Percentiles rank a stretch among this genome's conserved stretches.
Evolutionary conservation across 2,113 vertebrate species (phyloP).

Genomic region (Amazona vittata): DNA sequence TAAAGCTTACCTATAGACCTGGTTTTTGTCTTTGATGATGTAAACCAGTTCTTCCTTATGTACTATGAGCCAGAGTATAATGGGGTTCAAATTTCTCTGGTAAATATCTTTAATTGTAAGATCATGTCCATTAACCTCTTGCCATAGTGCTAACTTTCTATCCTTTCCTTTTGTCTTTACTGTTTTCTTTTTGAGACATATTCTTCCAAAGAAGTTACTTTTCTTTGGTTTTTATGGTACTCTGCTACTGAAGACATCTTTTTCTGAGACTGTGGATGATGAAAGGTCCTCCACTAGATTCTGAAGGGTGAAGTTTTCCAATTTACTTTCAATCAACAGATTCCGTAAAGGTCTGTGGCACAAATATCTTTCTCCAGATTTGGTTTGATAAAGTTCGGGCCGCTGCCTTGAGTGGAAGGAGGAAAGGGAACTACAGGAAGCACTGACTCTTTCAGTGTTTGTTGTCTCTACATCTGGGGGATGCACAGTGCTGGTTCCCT

Average conservation of each 20-base stretch:
- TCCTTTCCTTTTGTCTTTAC: slow-evolving; percentile 48
- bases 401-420: background rate
- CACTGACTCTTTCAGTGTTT: background rate
- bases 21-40: slow-evolving; percentile 84
- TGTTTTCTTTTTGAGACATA: slow-evolving; percentile 4
- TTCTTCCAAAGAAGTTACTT: background rate
- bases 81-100: slow-evolving; percentile 79
- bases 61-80: slow-evolving; percentile 73
- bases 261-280: background rate
- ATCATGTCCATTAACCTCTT: slow-evolving; percentile 74
- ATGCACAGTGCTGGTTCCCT: background rate
- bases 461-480: background rate
- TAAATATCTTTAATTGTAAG: slow-evolving; percentile 83
- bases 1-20: slow-evolving; percentile 87
- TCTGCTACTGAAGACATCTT: background rate
- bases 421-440: background rate
- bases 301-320: background rate
- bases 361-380: background rate
- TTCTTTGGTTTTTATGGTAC: background rate
- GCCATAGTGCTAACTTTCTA: slow-evolving; percentile 33
- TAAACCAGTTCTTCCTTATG: slow-evolving; percentile 81
- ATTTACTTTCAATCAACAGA: background rate
- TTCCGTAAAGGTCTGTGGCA: background rate
- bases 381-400: rapidly evolving
- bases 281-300: background rate